Evolutionary conservation across 2,113 vertebrate species (phyloP), one percentile per base, ranked within the genome.

Genomic region (Microcebus tavaratra): DNA sequence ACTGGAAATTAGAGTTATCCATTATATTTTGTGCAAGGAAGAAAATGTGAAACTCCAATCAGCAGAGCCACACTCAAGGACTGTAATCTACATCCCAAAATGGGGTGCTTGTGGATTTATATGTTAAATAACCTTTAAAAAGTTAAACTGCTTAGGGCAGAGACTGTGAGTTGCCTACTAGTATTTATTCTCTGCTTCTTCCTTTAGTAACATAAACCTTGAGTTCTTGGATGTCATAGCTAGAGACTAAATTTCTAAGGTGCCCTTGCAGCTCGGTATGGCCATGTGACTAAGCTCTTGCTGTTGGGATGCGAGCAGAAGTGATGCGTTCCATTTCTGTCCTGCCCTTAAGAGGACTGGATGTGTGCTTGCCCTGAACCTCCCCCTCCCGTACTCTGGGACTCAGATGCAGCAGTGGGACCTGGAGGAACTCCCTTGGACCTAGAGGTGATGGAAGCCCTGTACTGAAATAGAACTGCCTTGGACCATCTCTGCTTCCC

Each of bases 161-260:
- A 61, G 36, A 27, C 14, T 45, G 0, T 72, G 34, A 42, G 45
- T 42, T 82, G 61, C 65, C 50, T 2, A 2, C 7, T 59, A 36
- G 29, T 68, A 14, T 34, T 45, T 93, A 48, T 61, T 88, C 65
- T 68, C 50, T 36, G 50, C 7, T 53, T 93, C 31, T 79, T 59
- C 15, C 67, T 84, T 97, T 39, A 73, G 29, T 68, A 59, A 67
- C 8, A 91, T 72, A 88, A 90, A 45, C 4, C 8, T 39, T n/a
- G 45, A 59, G 18, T 59, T 36, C 10, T 34, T 67, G 55, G 25
- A 18, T 48, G 11, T 15, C 31, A 18, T 4, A 36, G 13, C 12
- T 12, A 25, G 20, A 84, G 36, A 29, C 25, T 53, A 34, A 10
- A 23, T 63, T 65, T 87, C 31, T 75, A 21, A 83, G 7, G 11